Conservation (phyloP, 2,797 vertebrate genomes). For the Coranthus polyacanthus region DNA sequence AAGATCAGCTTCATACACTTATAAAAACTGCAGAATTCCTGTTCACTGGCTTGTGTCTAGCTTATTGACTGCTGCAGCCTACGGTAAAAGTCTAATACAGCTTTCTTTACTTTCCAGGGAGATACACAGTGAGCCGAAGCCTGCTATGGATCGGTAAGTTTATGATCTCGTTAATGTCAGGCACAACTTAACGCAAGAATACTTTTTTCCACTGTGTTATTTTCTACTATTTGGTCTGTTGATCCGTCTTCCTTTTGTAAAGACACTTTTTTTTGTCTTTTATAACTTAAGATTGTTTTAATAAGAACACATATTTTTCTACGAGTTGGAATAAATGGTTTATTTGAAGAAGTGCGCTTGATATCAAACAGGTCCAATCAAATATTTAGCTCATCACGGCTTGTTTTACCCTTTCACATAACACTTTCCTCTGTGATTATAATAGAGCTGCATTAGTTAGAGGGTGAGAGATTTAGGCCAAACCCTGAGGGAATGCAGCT, state of each 20-base stretch:
- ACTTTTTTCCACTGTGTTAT: constrained; percentile 53
- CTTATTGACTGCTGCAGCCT: constrained; percentile 59
- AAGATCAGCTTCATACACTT: constrained; percentile 50
- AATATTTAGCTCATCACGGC: constrained; percentile 23
- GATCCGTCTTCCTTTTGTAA: constrained; percentile 49
- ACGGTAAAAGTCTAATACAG: constrained; percentile 57
- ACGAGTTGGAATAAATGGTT: constrained; percentile 13
- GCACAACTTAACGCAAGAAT: constrained; percentile 40
- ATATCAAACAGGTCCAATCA: neutral
- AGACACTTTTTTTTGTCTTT: constrained; percentile 22
- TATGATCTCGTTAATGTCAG: constrained; percentile 69
- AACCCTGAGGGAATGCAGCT: constrained; percentile 40
- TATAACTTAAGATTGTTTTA: constrained; percentile 10
- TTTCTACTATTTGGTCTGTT: constrained; percentile 57
- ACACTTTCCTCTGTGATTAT: constrained; percentile 12
- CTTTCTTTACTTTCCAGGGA: constrained; percentile 75
- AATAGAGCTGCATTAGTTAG: constrained; percentile 3
- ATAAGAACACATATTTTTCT: constrained; percentile 13
- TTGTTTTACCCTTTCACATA: constrained; percentile 29
- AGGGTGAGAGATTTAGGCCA: constrained; percentile 45
- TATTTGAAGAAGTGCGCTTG: constrained; percentile 12
- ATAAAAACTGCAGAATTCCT: constrained; percentile 39
- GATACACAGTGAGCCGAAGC: constrained; percentile 60
- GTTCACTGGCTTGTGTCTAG: constrained; percentile 48
- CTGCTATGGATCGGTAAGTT: constrained; percentile 77